Evolutionary conservation across 1,140 invertebrate genomes (phyloP).

Genomic region (Battus philenor): DNA sequence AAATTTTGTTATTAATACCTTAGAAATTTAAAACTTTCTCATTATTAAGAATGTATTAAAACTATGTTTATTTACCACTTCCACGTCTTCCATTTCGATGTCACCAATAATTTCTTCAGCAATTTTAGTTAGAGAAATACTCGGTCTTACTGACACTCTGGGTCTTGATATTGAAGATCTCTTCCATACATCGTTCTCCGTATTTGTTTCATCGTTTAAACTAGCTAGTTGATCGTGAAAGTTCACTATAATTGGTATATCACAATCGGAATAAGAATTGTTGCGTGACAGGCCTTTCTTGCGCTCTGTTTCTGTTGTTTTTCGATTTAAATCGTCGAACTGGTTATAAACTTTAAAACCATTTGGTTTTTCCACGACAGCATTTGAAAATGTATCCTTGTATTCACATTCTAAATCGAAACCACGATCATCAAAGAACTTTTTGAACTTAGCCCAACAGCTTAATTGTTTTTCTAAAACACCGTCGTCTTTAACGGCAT

Average conservation of each 20-base stretch:
- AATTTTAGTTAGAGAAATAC: constrained; percentile 59
- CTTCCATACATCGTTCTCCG: constrained; percentile 37
- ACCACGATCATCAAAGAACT: constrained; percentile 59
- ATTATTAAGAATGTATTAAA: no score
- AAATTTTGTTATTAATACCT: no score
- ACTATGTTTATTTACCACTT: constrained; percentile 25
- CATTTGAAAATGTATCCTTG: constrained; percentile 23
- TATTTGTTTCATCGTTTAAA: constrained; percentile 44
- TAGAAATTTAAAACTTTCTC: no score
- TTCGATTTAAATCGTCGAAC: constrained; percentile 25
- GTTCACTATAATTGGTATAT: constrained; percentile 42
- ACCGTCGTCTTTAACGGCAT: constrained; percentile 17
- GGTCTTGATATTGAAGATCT: constrained; percentile 29
- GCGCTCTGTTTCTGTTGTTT: constrained; percentile 27
- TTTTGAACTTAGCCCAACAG: constrained; percentile 62
- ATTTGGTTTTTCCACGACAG: constrained; percentile 28
- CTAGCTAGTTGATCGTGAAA: constrained; percentile 65
- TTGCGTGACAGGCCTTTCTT: constrained; percentile 23
- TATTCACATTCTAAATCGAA: constrained; percentile 67
- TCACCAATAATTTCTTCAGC: constrained; percentile 45
- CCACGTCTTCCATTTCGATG: constrained; percentile 36
- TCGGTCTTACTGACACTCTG: constrained; percentile 58
- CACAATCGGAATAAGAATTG: constrained; percentile 32
- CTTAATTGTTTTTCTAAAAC: constrained; percentile 29
- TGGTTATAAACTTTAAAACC: constrained; percentile 39